Base-by-base conservation (phyloP, 2,113 vertebrate genomes). In the Uria aalge region DNA sequence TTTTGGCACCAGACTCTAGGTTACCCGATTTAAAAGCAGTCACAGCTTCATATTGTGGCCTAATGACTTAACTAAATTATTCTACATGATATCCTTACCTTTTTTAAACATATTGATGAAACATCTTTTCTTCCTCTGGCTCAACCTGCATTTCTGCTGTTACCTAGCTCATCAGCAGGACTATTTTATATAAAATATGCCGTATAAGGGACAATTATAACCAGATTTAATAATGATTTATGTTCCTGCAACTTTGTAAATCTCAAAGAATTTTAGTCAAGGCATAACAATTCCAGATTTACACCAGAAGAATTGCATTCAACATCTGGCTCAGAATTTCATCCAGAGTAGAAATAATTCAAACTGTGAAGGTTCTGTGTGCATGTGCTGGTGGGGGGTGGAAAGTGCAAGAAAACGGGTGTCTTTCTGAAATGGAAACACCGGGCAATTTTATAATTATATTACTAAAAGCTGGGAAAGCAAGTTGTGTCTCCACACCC, bases 1-100 rank as follows among this genome's bases (percentile, higher is more conserved):
- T 20, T 99, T 96, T 98, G 36, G 98, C 98, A 41, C 98, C 97
- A 16, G 98, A 97, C 85, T 98, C 97, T 36, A 98, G 97, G 83
- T 98, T 98, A 34, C 98, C 98, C 98, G 88, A 19, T 84, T 83
- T 52, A 93, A 84, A 92, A 96, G 47, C 32, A 94, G 56, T 60
- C 34, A 75, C 15, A 23, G 7, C 13, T 59, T 84, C 43, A 19
- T 68, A 50, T 20, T 41, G 45, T 57, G 45, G 50, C 47, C 50
- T 91, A 71, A 74, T 56, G 8, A 6, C 68, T 79, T 84, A 87
- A 81, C 43, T 47, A 81, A 77, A 92, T 74, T 74, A 83, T 41
- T 67, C 50, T 74, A 20, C 10, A 60, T 38, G 18, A 87, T 69
- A 81, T 62, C 34, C 21, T 55, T 15, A 23, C 1, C 7, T 52